Conservation (phyloP, 2,888 invertebrate genomes). For the Lysandra bellargus region DNA sequence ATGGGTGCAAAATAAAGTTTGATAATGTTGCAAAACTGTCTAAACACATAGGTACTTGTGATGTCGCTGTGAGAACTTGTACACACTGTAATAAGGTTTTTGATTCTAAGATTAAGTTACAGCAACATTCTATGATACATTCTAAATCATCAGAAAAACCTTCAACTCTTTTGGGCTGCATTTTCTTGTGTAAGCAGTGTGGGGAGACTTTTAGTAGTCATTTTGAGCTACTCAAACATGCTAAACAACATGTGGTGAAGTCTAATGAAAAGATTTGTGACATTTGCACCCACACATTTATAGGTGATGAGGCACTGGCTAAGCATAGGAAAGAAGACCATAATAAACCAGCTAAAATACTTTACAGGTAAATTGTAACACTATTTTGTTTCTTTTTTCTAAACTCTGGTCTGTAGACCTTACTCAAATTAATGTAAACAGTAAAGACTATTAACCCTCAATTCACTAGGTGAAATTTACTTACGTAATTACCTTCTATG, state of each 20-base stretch:
- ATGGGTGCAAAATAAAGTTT: conserved; percentile 63
- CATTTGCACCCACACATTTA: conserved; percentile 61
- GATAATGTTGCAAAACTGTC: conserved; percentile 60
- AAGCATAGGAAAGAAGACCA: conserved; percentile 63
- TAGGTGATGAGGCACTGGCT: conserved; percentile 54
- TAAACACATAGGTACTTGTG: conserved; percentile 67
- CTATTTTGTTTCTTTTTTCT: too few relatives aligned
- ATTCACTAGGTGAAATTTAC: too few relatives aligned
- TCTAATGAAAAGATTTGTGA: conserved; percentile 61
- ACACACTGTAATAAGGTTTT: conserved; percentile 61
- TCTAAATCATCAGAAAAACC: conserved; percentile 57
- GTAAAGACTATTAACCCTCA: too few relatives aligned
- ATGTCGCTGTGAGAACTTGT: conserved; percentile 62
- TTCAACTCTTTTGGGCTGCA: conserved; percentile 52
- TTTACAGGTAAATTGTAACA: conserved; percentile 54
- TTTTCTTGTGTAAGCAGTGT: conserved; percentile 69
- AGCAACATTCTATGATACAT: conserved; percentile 60
- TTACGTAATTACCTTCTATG: too few relatives aligned
- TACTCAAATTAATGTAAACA: too few relatives aligned
- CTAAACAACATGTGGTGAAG: conserved; percentile 61
- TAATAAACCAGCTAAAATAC: conserved; percentile 49
- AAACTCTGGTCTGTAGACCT: too few relatives aligned
- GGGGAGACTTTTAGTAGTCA: conserved; percentile 61
- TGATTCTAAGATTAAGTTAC: conserved; percentile 67
- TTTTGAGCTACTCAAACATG: conserved; percentile 65